A percentile compares a stretch with the other conserved stretches of the same genome.
Conservation (phyloP, 2,797 vertebrate genomes). For the Dallia pectoralis region DNA sequence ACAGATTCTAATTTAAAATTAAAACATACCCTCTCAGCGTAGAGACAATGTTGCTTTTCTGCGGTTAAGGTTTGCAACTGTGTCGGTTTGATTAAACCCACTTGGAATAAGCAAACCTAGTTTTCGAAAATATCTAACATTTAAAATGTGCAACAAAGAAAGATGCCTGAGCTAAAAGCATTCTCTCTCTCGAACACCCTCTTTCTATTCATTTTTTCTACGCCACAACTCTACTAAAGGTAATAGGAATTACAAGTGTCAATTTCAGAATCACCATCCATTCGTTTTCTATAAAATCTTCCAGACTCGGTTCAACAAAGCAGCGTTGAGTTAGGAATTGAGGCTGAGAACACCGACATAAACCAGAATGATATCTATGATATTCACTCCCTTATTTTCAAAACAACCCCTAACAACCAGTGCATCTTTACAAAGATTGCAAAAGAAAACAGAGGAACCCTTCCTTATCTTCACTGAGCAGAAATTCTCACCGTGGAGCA, state of each 20-base stretch:
- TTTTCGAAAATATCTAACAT: neutral
- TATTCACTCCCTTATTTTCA: conserved; percentile 9
- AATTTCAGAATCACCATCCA: neutral
- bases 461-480: conserved; percentile 12
- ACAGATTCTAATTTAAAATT: neutral
- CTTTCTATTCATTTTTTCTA: neutral
- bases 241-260: neutral
- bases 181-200: neutral
- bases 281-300: neutral
- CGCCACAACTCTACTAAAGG: neutral
- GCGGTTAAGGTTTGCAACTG: neutral
- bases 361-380: conserved; percentile 19
- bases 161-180: neutral
- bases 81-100: neutral
- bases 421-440: neutral
- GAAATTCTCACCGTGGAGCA: neutral
- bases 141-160: neutral
- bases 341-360: conserved; percentile 8
- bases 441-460: neutral
- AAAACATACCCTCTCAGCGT: neutral
- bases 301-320: neutral
- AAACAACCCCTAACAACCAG: neutral
- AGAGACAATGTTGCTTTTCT: neutral
- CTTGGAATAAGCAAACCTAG: neutral
- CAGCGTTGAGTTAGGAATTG: neutral